Conservation (phyloP, 1,140 invertebrate genomes). For the Apis laboriosa region DNA sequence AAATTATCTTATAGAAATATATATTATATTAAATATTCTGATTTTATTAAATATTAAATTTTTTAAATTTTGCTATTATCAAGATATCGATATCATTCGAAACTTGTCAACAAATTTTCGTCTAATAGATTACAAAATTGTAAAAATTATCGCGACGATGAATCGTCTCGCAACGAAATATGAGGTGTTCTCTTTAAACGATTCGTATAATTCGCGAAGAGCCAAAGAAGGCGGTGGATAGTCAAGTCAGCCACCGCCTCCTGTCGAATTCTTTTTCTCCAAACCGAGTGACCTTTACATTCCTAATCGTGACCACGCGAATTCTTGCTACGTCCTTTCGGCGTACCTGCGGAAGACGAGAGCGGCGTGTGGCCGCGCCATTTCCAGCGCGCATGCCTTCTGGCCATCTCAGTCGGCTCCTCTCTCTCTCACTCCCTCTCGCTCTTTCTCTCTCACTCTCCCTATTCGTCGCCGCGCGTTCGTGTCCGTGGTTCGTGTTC, state of each 20-base stretch:
- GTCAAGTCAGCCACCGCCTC: neutral
- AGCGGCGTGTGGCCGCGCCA: slow-evolving; percentile 52
- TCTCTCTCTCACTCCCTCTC: neutral
- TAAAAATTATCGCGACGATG: too few species aligned
- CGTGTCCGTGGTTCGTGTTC: neutral
- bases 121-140: too few species aligned
- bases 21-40: too few species aligned
- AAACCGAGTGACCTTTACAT: slow-evolving; percentile 45
- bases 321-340: slow-evolving; percentile 49
- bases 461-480: neutral
- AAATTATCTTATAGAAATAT: too few species aligned
- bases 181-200: too few species aligned
- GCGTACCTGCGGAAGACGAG: slow-evolving; percentile 28
- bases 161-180: too few species aligned
- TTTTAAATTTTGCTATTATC: too few species aligned
- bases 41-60: too few species aligned
- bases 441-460: neutral
- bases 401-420: slow-evolving; percentile 27
- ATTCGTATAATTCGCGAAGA: too few species aligned
- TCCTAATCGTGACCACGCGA: slow-evolving; percentile 56
- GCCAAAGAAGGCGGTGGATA: neutral
- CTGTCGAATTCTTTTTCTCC: slow-evolving; percentile 25
- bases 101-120: too few species aligned
- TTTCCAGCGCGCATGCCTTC: slow-evolving; percentile 64
- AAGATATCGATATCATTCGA: too few species aligned